Conservation (phyloP, 2,888 invertebrate species). For the Mythimna lalbum region DNA sequence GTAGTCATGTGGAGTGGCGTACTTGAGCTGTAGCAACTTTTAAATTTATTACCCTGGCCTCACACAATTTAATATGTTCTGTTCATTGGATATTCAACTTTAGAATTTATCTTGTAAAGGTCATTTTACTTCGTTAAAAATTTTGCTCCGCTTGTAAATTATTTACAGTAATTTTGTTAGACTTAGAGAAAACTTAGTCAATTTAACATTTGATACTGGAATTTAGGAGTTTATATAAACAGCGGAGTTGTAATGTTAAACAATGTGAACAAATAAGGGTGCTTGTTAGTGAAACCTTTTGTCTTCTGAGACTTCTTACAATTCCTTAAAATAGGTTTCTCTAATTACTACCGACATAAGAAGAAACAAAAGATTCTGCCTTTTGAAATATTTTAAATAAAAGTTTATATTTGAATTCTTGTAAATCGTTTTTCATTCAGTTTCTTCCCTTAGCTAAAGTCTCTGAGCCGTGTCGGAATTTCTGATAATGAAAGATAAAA, state of each 20-base stretch:
- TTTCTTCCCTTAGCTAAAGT: conserved; percentile 1
- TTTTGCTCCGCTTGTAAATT: conserved; percentile 42
- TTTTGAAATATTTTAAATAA: neutral
- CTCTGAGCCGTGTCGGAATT: conserved; percentile 7
- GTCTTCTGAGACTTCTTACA: neutral
- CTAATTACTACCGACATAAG: neutral
- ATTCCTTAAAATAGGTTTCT: neutral
- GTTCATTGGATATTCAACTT: conserved; percentile 52
- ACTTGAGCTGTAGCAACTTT: conserved; percentile 56
- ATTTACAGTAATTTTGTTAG: conserved; percentile 35
- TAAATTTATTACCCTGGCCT: conserved; percentile 60
- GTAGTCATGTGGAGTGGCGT: conserved; percentile 57
- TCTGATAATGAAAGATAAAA: conserved; percentile 10
- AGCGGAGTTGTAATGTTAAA: conserved; percentile 23
- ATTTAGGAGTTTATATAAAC: conserved; percentile 8
- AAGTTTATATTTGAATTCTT: neutral
- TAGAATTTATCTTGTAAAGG: conserved; percentile 39
- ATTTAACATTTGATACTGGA: conserved; percentile 25
- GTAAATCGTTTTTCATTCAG: conserved; percentile 15
- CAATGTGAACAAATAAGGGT: conserved; percentile 30
- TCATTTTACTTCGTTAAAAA: conserved; percentile 43
- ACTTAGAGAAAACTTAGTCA: conserved; percentile 22
- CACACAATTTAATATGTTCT: conserved; percentile 53
- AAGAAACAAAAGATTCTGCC: neutral
- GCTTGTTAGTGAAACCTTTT: neutral